A percentile compares a stretch with the other conserved stretches of the same genome.
Conservation (phyloP, 2,888 invertebrate genomes). For the Ischnus inquisitorius region DNA sequence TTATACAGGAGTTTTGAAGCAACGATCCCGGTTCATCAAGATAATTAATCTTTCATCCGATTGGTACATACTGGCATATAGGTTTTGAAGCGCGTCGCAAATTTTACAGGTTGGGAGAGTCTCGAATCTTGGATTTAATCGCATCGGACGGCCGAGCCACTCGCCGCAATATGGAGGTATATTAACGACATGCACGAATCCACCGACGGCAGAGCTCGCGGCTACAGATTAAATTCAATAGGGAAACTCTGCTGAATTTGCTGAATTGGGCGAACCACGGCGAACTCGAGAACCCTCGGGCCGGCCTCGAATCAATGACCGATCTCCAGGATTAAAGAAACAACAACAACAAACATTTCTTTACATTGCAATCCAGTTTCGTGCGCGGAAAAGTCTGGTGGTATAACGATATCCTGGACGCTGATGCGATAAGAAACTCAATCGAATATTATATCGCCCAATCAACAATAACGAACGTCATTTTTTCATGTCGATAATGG, state of each 20-base stretch:
- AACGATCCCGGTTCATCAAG: too few species aligned
- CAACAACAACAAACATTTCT: too few species aligned
- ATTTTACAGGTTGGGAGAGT: too few species aligned
- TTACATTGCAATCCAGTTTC: conserved; percentile 32
- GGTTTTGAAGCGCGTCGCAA: too few species aligned
- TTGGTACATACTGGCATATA: too few species aligned
- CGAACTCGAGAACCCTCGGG: background rate
- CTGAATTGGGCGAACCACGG: background rate
- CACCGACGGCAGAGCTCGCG: background rate
- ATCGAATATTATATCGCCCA: background rate
- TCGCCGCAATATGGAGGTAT: conserved; percentile 17
- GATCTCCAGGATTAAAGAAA: conserved; percentile 8
- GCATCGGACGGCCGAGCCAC: conserved; percentile 33
- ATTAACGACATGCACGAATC: conserved; percentile 22
- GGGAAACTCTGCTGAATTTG: background rate
- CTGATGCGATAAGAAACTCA: too few species aligned
- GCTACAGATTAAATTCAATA: background rate
- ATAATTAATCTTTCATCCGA: too few species aligned
- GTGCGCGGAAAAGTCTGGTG: background rate
- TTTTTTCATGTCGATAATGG: background rate
- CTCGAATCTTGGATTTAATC: conserved; percentile 40
- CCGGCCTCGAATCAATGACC: conserved; percentile 8
- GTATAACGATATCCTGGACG: too few species aligned
- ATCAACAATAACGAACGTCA: background rate
- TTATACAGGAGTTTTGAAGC: too few species aligned